Conservation (phyloP, 2,888 invertebrate species). For the Anthoptus insignis region DNA sequence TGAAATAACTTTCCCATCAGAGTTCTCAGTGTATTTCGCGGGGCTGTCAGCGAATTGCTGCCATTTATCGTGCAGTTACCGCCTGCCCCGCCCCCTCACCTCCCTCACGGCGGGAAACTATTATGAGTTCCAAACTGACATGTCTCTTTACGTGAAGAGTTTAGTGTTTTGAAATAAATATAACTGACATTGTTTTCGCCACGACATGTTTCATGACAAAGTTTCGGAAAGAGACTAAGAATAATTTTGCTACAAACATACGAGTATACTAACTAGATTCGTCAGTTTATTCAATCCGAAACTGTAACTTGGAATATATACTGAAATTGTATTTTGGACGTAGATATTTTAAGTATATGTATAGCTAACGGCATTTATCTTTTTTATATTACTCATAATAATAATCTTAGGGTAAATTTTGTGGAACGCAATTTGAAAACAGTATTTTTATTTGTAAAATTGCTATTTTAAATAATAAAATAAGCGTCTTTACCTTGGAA, state of each 20-base stretch:
- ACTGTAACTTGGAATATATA: too few relatives aligned
- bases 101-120: conserved; percentile 30
- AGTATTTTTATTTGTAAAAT: too few relatives aligned
- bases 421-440: too few relatives aligned
- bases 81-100: not conserved
- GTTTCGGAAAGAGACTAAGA: not conserved
- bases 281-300: too few relatives aligned
- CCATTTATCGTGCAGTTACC: conserved; percentile 22
- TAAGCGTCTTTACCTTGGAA: too few relatives aligned
- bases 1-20: conserved; percentile 7
- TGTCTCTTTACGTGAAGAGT: conserved; percentile 22
- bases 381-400: too few relatives aligned
- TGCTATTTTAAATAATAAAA: too few relatives aligned
- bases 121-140: conserved; percentile 33
- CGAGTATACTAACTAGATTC: too few relatives aligned
- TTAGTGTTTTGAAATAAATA: conserved; percentile 13
- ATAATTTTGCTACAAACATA: not conserved
- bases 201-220: not conserved
- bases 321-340: too few relatives aligned
- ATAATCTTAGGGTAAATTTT: too few relatives aligned
- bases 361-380: too few relatives aligned
- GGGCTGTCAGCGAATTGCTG: conserved; percentile 32
- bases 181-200: not conserved
- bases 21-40: conserved; percentile 28
- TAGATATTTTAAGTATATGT: too few relatives aligned